Base-by-base conservation (phyloP, 2,888 invertebrate species). In the Acronicta psi region DNA sequence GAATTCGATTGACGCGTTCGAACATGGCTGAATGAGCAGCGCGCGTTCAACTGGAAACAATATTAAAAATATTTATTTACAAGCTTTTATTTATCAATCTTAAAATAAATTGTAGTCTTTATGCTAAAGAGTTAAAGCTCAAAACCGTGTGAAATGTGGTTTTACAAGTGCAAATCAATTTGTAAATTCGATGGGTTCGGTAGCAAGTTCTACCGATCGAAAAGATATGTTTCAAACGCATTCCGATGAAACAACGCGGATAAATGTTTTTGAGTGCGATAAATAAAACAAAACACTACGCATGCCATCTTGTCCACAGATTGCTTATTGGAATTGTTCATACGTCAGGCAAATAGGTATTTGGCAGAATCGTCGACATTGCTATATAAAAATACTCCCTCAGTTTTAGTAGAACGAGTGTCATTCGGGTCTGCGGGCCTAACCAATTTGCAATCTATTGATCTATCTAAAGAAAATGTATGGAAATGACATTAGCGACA, bases 141-240 rank as follows among this genome's bases (percentile, higher is more conserved):
- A 66, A 46, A 67, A 67, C 83, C 0, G 52, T 17, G 38, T 29
- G 23, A 29, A 4, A 11, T 44, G 23, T 11, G n/a, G 8, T 17
- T 42, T n/a, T 23, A 9, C 6, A 37, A 11, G 17, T 29, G 31
- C 50, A 49, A 51, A 43, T 54, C 37, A 41, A 23, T 54, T 56
- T 23, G 60, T 61, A 42, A 47, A 38, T 47, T 69, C 41, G 58
- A 59, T 76, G 72, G 80, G 80, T 79, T 80, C 92, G 75, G 93
- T 92, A 92, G 92, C 92, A 69, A 81, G 86, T 80, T 74, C 83
- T 80, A 75, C 82, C 84, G 84, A 90, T 91, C 75, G 88, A 85
- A 91, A 93, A 92, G 91, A 92, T 92, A 90, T 90, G 86, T 77
- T 77, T 73, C 61, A 81, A 87, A 84, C 69, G 83, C 87, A 91